Base-by-base conservation (phyloP, 2,797 vertebrate species). In the Alca torda region DNA sequence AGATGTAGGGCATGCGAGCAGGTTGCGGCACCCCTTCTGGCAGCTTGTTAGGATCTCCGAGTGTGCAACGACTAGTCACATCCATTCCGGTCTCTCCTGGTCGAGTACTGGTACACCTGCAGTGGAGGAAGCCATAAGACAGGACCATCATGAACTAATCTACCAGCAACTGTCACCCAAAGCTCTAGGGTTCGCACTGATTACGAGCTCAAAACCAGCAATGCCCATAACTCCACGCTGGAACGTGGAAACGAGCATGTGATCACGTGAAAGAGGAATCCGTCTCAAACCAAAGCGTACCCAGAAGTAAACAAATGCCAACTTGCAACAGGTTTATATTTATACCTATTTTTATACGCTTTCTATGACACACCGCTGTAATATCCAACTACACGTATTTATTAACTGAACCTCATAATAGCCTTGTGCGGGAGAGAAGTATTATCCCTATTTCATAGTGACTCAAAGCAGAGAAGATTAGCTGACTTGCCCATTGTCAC, bases 1-100 rank as follows among this genome's bases (percentile, higher is more conserved):
- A 99, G 92, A 99, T 98, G n/a, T 99, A 99, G 97, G 99, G 99
- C 99, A 99, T 99, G 97, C 99, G 99, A 69, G 99, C 99, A 16
- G 99, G 99, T 98, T 99, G 99, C n/a, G 99, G 99, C 95, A 99
- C 99, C 95, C 99, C 99, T 97, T 99, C 99, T 23, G 99, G 99
- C 85, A 99, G 98, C 96, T 99, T 99, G 98, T 99, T 99, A 98
- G 99, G 99, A 98, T 99, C 99, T 97, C 99, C 99, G 67, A 99
- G 98, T 86, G 99, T 99, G 98, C 99, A 99, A 96, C 99, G 99
- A 98, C 99, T 99, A 95, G 99, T 99, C 97, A 99, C 99, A 87
- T 99, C 99, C 99, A 99, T 99, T 98, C 99, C 99, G 98, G 99
- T 98, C 98, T 99, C 99, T 95, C 98, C 98, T 98, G 99, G 98